These are phyloP conservation scores for Diloba caeruleocephala DNA, from an alignment of 2,888 invertebrate genomes.

Conservation along the genomic window DNA sequence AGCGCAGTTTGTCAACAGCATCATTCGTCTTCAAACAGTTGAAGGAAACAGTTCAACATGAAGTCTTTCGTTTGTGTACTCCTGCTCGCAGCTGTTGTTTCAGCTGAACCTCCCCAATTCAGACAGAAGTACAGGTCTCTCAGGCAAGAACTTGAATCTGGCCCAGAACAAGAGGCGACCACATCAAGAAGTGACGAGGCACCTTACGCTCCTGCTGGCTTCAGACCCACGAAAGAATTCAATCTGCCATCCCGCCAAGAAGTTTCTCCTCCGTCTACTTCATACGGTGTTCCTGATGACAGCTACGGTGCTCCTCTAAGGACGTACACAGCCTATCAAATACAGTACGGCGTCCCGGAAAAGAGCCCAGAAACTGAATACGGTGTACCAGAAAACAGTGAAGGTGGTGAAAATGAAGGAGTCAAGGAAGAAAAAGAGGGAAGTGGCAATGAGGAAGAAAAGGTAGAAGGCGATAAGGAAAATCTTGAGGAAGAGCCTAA, in stretches of 20 bases:
- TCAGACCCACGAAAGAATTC: slow-evolving; percentile 74
- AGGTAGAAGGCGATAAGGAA: slow-evolving; percentile 55
- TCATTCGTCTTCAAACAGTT: slow-evolving; percentile 78
- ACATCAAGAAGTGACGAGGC: slow-evolving; percentile 61
- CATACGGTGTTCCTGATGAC: slow-evolving; percentile 78
- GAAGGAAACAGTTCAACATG: slow-evolving; percentile 69
- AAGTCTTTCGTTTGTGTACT: slow-evolving; percentile 74
- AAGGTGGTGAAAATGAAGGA: slow-evolving; percentile 17
- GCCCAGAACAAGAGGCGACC: slow-evolving; percentile 49
- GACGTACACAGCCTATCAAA: slow-evolving; percentile 73
- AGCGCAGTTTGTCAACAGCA: slow-evolving; percentile 64
- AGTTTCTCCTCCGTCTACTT: slow-evolving; percentile 71
- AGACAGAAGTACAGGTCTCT: slow-evolving; percentile 70
- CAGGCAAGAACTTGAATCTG: slow-evolving; percentile 70
- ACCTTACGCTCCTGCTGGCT: slow-evolving; percentile 81
- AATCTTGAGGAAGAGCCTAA: slow-evolving; percentile 69
- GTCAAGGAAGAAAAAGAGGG: slow-evolving; percentile 28
- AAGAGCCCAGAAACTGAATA: slow-evolving; percentile 46
- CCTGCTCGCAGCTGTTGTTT: slow-evolving; percentile 71
- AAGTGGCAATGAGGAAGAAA: slow-evolving; percentile 33
- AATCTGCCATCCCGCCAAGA: slow-evolving; percentile 77
- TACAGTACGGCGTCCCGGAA: slow-evolving; percentile 56
- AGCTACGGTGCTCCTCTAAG: slow-evolving; percentile 81
- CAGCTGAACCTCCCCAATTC: slow-evolving; percentile 77
- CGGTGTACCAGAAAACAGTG: slow-evolving; percentile 52